A percentile compares a stretch with the other conserved stretches of the same genome.
These are phyloP conservation scores for Apotomis capreana DNA, from an alignment of 2,888 invertebrate species.

Conservation along the genomic window DNA sequence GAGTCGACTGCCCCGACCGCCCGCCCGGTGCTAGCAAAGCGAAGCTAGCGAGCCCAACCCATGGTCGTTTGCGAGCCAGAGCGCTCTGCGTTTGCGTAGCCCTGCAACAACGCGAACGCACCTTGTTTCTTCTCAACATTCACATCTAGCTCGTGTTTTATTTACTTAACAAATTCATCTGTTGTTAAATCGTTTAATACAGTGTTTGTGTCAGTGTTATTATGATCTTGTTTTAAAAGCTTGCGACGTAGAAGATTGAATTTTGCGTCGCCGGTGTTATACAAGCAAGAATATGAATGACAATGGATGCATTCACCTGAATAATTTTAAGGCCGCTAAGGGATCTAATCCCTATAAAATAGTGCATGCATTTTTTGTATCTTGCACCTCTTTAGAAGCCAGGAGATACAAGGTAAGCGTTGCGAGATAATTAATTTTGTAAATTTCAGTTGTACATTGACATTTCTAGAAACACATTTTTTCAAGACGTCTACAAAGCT, in stretches of 20 bases:
- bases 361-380: constrained; percentile 93
- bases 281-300: constrained; percentile 83
- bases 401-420: constrained; percentile 91
- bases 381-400: constrained; percentile 90
- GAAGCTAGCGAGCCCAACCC: constrained; percentile 36
- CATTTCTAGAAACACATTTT: constrained; percentile 23
- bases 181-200: constrained; percentile 7
- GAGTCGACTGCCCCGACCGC: constrained; percentile 25
- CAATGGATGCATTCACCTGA: constrained; percentile 90
- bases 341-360: constrained; percentile 89
- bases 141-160: constrained; percentile 28
- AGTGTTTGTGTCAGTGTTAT: constrained; percentile 42
- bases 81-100: constrained; percentile 40
- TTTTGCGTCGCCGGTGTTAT: constrained; percentile 56
- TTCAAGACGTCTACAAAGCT: not conserved
- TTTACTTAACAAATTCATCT: constrained; percentile 20
- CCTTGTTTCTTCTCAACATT: constrained; percentile 29
- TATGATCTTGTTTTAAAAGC: constrained; percentile 49
- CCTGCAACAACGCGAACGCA: constrained; percentile 37
- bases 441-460: constrained; percentile 28
- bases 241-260: constrained; percentile 43
- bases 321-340: constrained; percentile 89
- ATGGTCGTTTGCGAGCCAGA: constrained; percentile 28
- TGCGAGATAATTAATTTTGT: constrained; percentile 13
- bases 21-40: constrained; percentile 28